Conservation (phyloP, 2,888 invertebrate species). For the Lutraria lutraria region DNA sequence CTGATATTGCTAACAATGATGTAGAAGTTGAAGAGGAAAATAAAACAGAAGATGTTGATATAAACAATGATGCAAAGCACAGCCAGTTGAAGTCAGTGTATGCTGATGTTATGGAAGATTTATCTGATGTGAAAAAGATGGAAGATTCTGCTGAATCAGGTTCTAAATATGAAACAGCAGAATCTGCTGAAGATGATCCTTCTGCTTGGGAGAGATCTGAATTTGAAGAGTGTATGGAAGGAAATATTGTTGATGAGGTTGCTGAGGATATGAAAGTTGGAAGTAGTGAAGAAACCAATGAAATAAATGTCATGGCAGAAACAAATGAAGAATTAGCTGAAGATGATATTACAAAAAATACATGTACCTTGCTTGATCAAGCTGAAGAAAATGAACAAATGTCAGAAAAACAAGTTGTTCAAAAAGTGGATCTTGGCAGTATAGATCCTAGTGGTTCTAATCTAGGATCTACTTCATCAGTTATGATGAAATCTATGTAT, state of each 20-base stretch:
- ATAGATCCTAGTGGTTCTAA: neutral
- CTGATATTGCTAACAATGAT: neutral
- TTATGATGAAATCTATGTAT: conserved; percentile 13
- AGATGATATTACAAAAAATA: neutral
- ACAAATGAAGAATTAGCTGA: neutral
- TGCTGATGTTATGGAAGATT: neutral
- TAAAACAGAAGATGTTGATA: neutral
- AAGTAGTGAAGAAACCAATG: neutral
- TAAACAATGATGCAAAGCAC: neutral
- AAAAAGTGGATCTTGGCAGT: neutral
- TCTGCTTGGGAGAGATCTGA: conserved; percentile 46
- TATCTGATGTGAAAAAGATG: conserved; percentile 31
- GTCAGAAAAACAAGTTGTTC: neutral
- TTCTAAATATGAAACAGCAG: conserved; percentile 47
- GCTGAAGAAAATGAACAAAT: neutral
- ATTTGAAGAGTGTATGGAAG: conserved; percentile 41
- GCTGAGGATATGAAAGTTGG: neutral
- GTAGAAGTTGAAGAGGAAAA: neutral
- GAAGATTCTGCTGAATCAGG: conserved; percentile 43
- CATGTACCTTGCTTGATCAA: neutral
- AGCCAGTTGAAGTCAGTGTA: neutral
- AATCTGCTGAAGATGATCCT: conserved; percentile 52
- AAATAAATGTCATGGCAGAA: conserved; percentile 21
- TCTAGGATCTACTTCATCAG: conserved; percentile 3
- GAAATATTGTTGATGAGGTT: neutral